phyloP scores from a whole-genome alignment of 2,888 invertebrate species.

The Allophyes oxyacanthae region DNA sequence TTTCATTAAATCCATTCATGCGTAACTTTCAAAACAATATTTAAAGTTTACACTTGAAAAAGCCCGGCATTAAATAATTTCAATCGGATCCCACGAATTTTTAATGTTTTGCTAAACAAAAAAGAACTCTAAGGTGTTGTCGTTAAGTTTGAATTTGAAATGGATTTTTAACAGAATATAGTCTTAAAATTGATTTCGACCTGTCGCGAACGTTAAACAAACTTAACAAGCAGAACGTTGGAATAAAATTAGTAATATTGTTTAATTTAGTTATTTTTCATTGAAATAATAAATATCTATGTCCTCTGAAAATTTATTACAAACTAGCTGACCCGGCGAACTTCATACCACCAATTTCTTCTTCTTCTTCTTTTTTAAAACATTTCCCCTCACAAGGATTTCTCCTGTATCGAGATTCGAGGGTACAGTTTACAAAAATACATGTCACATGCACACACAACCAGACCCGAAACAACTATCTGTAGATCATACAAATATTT shows the following conservation, averaged over 20 bases:
- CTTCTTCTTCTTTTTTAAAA: too few species aligned
- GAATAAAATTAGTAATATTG: constrained; percentile 21
- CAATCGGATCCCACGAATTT: constrained; percentile 3
- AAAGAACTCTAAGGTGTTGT: neutral
- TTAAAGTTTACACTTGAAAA: constrained; percentile 54
- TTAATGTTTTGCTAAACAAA: neutral
- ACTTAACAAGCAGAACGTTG: constrained; percentile 16
- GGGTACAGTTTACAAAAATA: too few species aligned
- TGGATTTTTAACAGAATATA: neutral
- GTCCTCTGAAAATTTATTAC: neutral
- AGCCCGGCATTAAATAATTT: constrained; percentile 34
- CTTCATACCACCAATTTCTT: too few species aligned
- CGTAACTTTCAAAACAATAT: constrained; percentile 43
- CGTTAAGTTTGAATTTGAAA: neutral
- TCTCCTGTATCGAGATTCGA: too few species aligned
- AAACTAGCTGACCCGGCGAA: neutral
- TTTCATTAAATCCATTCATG: constrained; percentile 39
- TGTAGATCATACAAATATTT: too few species aligned
- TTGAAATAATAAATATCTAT: too few species aligned
- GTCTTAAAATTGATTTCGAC: constrained; percentile 25
- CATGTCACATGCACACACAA: too few species aligned
- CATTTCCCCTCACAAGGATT: too few species aligned
- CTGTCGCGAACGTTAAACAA: constrained; percentile 7
- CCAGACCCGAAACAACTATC: too few species aligned
- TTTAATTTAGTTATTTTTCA: constrained; percentile 3